Percentiles rank a stretch among this genome's conserved stretches.
Evolutionary conservation across 2,113 vertebrate genomes (phyloP).

Genomic region (Zosterops lateralis): DNA sequence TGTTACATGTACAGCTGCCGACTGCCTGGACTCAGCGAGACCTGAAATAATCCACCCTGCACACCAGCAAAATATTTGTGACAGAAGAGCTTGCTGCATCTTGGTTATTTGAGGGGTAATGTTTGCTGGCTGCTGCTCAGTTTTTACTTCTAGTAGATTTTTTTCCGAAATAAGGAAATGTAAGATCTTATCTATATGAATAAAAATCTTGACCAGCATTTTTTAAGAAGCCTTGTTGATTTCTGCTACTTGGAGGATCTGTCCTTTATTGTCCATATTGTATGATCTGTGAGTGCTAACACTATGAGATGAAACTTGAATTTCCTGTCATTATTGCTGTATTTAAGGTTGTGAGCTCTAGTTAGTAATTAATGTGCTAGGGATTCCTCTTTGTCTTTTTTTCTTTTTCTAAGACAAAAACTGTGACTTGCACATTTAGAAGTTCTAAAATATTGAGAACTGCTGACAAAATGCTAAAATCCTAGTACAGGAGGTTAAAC

Average conservation of each 20-base stretch:
- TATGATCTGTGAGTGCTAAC: background rate
- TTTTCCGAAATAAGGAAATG: background rate
- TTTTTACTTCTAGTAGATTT: background rate
- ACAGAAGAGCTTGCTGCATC: background rate
- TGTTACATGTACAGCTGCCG: background rate
- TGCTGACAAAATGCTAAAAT: background rate
- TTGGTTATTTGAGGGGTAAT: background rate
- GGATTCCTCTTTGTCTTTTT: background rate
- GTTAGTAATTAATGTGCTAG: background rate
- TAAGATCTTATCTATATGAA: background rate
- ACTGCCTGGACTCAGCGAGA: background rate
- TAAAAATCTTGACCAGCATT: background rate
- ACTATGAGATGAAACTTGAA: background rate
- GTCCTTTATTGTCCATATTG: background rate
- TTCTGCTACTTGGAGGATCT: background rate
- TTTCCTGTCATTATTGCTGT: background rate
- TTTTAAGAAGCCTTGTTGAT: background rate
- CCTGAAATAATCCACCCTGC: background rate
- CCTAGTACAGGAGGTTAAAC: background rate
- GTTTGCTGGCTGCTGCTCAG: background rate
- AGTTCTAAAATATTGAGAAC: background rate
- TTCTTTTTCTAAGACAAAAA: background rate
- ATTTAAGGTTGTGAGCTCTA: background rate
- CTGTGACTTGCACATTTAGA: background rate
- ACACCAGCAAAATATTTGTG: background rate